Evolutionary conservation across 2,888 invertebrate genomes (phyloP).

Genomic region (Eilema caniola): DNA sequence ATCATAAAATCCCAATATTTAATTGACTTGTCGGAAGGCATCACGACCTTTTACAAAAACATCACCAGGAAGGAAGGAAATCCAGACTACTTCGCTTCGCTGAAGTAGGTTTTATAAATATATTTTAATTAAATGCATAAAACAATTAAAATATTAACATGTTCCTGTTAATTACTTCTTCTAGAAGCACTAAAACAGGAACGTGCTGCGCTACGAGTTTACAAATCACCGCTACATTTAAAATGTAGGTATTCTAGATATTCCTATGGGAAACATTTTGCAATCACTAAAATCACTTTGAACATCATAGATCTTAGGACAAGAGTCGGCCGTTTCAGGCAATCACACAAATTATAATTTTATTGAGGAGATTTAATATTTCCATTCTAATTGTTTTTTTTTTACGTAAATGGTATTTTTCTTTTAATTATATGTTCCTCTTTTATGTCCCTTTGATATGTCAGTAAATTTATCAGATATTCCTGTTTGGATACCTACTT

Average conservation of each 20-base stretch:
- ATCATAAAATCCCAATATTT: background rate
- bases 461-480: background rate
- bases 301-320: background rate
- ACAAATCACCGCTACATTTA: too few relatives aligned
- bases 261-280: background rate
- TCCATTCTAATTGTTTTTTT: too few relatives aligned
- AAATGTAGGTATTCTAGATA: background rate
- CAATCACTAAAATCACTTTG: background rate
- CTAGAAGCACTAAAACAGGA: too few relatives aligned
- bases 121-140: too few relatives aligned
- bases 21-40: background rate
- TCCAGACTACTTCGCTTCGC: background rate
- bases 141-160: too few relatives aligned
- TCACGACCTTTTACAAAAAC: background rate
- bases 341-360: background rate
- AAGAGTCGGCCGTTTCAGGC: background rate
- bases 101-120: too few relatives aligned
- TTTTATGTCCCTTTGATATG: background rate
- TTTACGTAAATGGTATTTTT: too few relatives aligned
- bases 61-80: background rate
- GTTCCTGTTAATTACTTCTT: background rate
- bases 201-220: too few relatives aligned
- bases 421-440: too few relatives aligned
- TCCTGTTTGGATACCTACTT: background rate
- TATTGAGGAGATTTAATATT: too few relatives aligned